Evolutionary conservation across 1,140 invertebrate species (phyloP), one percentile per base, ranked within the genome.

Genomic region (Nasonia longicornis): DNA sequence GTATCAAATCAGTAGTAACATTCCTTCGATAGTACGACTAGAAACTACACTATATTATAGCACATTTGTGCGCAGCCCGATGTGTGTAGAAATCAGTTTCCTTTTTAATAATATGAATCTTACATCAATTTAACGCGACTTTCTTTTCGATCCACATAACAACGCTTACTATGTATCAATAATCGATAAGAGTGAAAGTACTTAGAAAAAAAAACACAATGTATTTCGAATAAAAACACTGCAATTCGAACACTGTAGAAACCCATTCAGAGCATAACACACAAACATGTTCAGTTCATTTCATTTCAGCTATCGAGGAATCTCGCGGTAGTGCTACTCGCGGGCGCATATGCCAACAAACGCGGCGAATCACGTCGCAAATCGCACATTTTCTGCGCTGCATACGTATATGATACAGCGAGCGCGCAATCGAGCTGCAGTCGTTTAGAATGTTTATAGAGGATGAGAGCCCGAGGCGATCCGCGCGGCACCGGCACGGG

Each of bases 321-420:
- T 58, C 52, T 58, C 20, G 4, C 11, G 63, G 7, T 26, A 66
- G 63, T 66, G 8, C n/a, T 66, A 66, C 26, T 66, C 11, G 26
- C 10, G 63, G 63, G 16, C 11, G 63, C 63, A n/a, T 66, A 22
- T 11, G 22, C 63, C 63, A 26, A 66, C 11, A 66, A 26, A 26
- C 63, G 22, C 63, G 3, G 48, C 48, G 63, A 66, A 66, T 29
- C 31, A 70, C 14, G 26, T 70, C 26, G 14, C 69, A 70, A 71
- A 71, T 71, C 70, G 31, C 38, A 71, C 70, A 38, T 38, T 71
- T 38, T 71, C 70, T 71, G 20, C 45, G n/a, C 2, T 58, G n/a
- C 6, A 58, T 16, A 16, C 16, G 48, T 52, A n/a, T n/a, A 11
- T 42, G 38, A 42, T 42, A 42, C 38, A 7, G 45, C 45, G 14